Evolutionary conservation across 2,797 vertebrate genomes (phyloP), one percentile per base, ranked within the genome.

Genomic region (Discoglossus pictus): DNA sequence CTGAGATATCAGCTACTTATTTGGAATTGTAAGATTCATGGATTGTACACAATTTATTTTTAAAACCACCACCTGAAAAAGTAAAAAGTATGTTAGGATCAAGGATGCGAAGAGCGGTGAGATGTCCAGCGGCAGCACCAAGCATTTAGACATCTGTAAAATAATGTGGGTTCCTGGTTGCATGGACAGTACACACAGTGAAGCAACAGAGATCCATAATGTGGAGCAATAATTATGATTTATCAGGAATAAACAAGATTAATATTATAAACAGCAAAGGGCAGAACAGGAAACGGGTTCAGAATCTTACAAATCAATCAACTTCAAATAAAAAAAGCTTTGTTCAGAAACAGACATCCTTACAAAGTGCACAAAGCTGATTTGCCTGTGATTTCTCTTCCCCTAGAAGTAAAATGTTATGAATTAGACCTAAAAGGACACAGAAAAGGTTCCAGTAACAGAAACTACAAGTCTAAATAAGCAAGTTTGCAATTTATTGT

Each of bases 141-240:
- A n/a, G n/a, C n/a, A n/a, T n/a, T n/a, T 80, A 79, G 80, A 56
- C 39, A 64, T 82, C 86, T 89, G 81, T 79, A 89, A 87, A 68
- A 83, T 79, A 86, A 86, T 79, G 82, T 83, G 79, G 74, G 31
- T 81, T 82, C 82, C 76, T 78, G 71, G 77, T 71, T 76, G 76
- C 65, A 81, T 52, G 73, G 64, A 61, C 67, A 78, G 75, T 65
- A 74, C 68, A 76, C 75, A 64, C 73, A 18, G 70, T 76, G 64
- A 72, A 75, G 74, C 62, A 76, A 70, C 34, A 21, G 2, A 23
- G 13, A 21, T n/a, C n/a, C n/a, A 5, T 50, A 42, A 7, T n/a
- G 21, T 15, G 5, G 18, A 54, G 63, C 51, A 59, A 53, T 38
- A 59, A 44, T 10, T 16, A 64, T 51, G 53, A 43, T 72, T 73